A percentile compares a stretch with the other conserved stretches of the same genome.
These are phyloP conservation scores for Hemiscyllium ocellatum DNA, from an alignment of 2,113 vertebrate genomes.

Conservation along the genomic window DNA sequence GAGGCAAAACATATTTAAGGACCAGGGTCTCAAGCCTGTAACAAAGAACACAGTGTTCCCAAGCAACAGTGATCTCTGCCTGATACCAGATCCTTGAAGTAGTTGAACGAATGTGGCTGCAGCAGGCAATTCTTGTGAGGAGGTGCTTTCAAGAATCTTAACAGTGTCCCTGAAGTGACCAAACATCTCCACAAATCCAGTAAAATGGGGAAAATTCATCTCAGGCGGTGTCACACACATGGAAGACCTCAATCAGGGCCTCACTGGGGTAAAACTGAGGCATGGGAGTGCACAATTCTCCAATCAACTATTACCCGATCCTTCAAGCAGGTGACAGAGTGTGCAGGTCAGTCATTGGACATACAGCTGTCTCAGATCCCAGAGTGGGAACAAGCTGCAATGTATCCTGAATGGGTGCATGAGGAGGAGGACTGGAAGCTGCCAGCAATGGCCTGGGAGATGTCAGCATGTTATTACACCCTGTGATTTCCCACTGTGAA, in stretches of 20 bases:
- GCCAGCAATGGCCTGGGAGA: neutral
- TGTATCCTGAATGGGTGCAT: neutral
- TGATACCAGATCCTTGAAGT: neutral
- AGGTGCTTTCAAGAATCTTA: neutral
- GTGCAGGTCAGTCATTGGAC: neutral
- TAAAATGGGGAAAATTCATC: neutral
- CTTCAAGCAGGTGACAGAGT: neutral
- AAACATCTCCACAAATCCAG: neutral
- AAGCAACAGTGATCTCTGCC: neutral
- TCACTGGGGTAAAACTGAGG: no score
- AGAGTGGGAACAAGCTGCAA: neutral
- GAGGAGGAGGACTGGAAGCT: neutral
- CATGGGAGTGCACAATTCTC: neutral
- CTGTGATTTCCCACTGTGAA: neutral
- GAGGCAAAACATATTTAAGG: neutral
- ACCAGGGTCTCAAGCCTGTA: neutral
- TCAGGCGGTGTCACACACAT: neutral
- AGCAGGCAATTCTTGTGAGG: no score
- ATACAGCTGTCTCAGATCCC: neutral
- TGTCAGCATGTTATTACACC: neutral
- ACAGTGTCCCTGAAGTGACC: neutral
- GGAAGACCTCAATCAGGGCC: neutral
- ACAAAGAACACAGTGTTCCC: neutral
- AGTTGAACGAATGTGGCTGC: neutral
- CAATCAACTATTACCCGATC: neutral